These are phyloP conservation scores for Halcyon chelicuti DNA, from an alignment of 2,797 vertebrate genomes.

Conservation along the genomic window DNA sequence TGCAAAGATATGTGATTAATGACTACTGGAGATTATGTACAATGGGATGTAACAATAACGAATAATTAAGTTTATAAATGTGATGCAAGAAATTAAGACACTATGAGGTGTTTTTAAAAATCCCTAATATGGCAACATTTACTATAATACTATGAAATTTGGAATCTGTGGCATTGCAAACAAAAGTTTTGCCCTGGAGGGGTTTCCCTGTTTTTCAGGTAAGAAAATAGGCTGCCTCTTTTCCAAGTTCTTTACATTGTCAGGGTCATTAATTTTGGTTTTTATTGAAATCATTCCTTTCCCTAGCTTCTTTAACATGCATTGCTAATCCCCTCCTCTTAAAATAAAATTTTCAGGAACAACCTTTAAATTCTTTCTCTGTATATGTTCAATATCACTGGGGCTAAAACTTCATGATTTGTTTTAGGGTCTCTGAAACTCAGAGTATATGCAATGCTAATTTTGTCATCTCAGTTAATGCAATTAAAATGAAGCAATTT, in stretches of 20 bases:
- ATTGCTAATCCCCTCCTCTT: neutral
- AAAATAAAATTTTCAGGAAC: neutral
- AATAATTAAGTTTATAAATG: neutral
- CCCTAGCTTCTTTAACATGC: neutral
- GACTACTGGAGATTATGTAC: neutral
- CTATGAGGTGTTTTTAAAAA: neutral
- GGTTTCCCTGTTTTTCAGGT: neutral
- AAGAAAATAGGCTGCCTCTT: neutral
- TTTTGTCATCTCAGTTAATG: neutral
- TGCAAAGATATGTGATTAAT: neutral
- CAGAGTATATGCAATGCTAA: neutral
- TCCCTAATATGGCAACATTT: neutral
- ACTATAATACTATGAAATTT: neutral
- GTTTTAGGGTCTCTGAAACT: neutral
- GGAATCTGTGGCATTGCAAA: neutral
- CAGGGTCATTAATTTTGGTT: neutral
- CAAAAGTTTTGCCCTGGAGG: neutral
- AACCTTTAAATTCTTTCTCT: neutral
- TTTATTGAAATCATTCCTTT: neutral
- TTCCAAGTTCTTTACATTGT: neutral
- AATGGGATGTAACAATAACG: neutral
- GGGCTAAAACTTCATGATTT: neutral
- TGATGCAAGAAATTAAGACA: neutral
- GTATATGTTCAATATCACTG: neutral
- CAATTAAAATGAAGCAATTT: neutral